These are phyloP conservation scores for Porites lobata DNA, from an alignment of 92 coral and sea anemone species.

Conservation along the genomic window DNA sequence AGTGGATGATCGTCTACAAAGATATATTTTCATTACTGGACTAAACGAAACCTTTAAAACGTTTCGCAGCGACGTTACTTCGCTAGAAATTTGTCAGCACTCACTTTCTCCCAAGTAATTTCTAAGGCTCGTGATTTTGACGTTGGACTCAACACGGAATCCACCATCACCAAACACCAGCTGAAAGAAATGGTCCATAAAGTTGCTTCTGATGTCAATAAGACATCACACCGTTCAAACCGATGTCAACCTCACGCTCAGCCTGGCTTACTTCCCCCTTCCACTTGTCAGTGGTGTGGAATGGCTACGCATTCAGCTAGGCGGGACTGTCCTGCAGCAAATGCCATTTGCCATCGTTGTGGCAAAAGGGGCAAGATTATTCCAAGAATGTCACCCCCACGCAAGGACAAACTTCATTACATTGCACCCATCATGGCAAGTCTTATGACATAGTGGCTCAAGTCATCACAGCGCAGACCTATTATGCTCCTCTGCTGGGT, in stretches of 20 bases:
- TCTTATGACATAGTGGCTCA: background rate
- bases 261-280: background rate
- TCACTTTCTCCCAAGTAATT: conserved; percentile 6
- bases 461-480: conserved; percentile 6
- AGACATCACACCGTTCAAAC: background rate
- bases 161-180: conserved; percentile 34
- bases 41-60: conserved; percentile 57
- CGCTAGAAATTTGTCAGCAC: conserved; percentile 34
- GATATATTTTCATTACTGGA: conserved; percentile 58
- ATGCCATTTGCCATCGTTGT: conserved; percentile 31
- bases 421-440: background rate
- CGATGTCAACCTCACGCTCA: background rate
- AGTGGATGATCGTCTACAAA: conserved; percentile 53
- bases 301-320: conserved; percentile 25
- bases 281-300: conserved; percentile 7
- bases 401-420: too few relatives aligned
- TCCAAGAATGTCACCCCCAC: too few relatives aligned
- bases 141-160: conserved; percentile 8
- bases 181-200: conserved; percentile 5
- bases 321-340: conserved; percentile 51
- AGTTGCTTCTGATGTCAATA: background rate
- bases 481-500: conserved; percentile 1
- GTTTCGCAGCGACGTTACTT: conserved; percentile 52
- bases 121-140: conserved; percentile 20
- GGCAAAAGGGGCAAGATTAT: too few relatives aligned